Conservation (phyloP, 2,888 invertebrate species). For the Allacma fusca region DNA sequence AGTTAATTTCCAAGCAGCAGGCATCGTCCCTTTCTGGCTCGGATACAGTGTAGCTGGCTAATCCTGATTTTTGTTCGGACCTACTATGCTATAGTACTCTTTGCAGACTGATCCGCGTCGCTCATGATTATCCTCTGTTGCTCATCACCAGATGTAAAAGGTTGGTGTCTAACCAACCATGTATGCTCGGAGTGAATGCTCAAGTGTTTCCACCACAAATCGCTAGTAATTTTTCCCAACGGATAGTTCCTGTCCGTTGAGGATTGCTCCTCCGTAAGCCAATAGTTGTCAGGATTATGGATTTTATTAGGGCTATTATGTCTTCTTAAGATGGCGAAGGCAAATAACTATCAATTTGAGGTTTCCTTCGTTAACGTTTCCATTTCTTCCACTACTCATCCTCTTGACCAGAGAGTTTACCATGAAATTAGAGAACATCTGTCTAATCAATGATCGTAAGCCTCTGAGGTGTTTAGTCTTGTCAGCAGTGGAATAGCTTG, state of each 20-base stretch:
- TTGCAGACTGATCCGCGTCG: background rate
- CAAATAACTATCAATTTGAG: slow-evolving; percentile 32
- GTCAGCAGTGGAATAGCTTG: slow-evolving; percentile 11
- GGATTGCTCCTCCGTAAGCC: background rate
- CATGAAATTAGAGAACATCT: slow-evolving; percentile 26
- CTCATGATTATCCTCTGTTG: background rate
- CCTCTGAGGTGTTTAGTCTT: slow-evolving; percentile 14
- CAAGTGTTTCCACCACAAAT: slow-evolving; percentile 27
- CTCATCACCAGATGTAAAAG: background rate
- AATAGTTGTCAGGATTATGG: slow-evolving; percentile 13
- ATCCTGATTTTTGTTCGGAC: background rate
- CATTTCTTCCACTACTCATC: background rate
- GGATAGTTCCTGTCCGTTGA: background rate
- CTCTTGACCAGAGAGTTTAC: background rate
- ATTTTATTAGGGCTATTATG: slow-evolving; percentile 16
- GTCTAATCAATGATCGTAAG: slow-evolving; percentile 20
- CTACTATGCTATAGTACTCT: background rate
- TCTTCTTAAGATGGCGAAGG: slow-evolving; percentile 16
- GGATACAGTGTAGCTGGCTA: background rate
- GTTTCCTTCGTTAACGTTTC: slow-evolving; percentile 37
- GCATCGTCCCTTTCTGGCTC: background rate
- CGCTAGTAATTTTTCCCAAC: background rate
- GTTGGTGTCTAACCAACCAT: background rate
- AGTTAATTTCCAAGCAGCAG: slow-evolving; percentile 34
- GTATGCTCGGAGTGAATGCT: background rate